phyloP scores from a whole-genome alignment of 1,140 invertebrate genomes.

The Rhopalosiphum padi region DNA sequence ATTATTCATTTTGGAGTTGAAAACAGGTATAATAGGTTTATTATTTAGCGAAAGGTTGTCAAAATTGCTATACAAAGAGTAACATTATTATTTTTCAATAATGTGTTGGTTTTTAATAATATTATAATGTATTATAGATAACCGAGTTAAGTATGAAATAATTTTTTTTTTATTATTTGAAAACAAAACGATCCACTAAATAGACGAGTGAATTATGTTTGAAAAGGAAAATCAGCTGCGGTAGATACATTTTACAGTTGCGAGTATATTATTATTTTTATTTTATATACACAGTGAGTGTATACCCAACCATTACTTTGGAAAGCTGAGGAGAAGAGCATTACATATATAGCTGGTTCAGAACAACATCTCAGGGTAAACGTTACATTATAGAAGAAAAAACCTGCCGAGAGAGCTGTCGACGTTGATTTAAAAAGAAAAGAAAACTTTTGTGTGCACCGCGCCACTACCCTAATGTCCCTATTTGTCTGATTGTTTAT shows the following conservation, averaged over 20 bases:
- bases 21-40: neutral
- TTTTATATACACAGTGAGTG: neutral
- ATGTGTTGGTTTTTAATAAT: neutral
- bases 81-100: neutral
- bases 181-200: neutral
- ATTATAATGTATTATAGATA: neutral
- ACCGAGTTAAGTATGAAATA: neutral
- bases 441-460: neutral
- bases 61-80: neutral
- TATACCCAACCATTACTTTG: neutral
- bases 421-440: neutral
- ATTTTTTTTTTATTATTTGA: neutral
- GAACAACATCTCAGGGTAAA: slow-evolving; percentile 18
- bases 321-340: neutral
- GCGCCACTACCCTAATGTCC: neutral
- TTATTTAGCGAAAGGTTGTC: too few species aligned
- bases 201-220: neutral
- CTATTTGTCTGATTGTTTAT: neutral
- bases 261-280: neutral
- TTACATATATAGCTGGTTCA: neutral
- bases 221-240: neutral
- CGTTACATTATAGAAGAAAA: neutral
- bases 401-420: neutral
- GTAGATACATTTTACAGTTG: neutral
- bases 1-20: neutral